A percentile compares a stretch with the other conserved stretches of the same genome.
These are phyloP conservation scores for Buathra laborator DNA, from an alignment of 2,888 invertebrate genomes.

Conservation along the genomic window DNA sequence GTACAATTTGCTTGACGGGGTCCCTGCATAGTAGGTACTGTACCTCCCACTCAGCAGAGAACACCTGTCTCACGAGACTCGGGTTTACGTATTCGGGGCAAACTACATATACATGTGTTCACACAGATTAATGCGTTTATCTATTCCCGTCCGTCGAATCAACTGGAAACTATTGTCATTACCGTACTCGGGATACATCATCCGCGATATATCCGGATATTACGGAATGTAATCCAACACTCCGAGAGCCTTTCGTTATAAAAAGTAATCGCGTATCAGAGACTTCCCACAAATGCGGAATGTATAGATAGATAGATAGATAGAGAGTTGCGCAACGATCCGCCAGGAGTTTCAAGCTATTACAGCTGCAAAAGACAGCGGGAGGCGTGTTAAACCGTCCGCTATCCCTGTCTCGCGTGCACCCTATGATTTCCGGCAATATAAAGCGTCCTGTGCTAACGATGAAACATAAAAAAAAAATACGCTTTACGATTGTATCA, in stretches of 20 bases:
- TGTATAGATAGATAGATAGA: background rate
- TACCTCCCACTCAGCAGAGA: conserved; percentile 29
- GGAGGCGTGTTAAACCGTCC: background rate
- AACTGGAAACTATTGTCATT: conserved; percentile 37
- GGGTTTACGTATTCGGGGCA: conserved; percentile 48
- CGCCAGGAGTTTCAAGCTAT: background rate
- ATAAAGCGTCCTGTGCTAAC: background rate
- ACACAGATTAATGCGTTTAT: conserved; percentile 47
- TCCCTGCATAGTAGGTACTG: conserved; percentile 10
- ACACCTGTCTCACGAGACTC: conserved; percentile 54
- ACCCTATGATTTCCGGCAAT: background rate
- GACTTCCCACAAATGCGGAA: background rate
- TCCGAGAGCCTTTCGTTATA: background rate
- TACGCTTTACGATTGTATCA: conserved; percentile 32
- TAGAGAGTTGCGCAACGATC: background rate
- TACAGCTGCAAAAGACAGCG: background rate
- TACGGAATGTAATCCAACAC: no score
- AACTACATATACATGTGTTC: conserved; percentile 6
- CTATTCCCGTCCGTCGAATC: conserved; percentile 46
- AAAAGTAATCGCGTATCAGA: background rate
- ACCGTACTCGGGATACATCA: background rate
- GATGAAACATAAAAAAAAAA: conserved; percentile 39
- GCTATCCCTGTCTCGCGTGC: background rate
- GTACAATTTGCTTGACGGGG: conserved; percentile 3
- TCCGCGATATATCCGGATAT: no score